Percentiles rank a stretch among this genome's conserved stretches.
phyloP scores from a whole-genome alignment of 2,888 invertebrate genomes.

The Sericinus montela region DNA sequence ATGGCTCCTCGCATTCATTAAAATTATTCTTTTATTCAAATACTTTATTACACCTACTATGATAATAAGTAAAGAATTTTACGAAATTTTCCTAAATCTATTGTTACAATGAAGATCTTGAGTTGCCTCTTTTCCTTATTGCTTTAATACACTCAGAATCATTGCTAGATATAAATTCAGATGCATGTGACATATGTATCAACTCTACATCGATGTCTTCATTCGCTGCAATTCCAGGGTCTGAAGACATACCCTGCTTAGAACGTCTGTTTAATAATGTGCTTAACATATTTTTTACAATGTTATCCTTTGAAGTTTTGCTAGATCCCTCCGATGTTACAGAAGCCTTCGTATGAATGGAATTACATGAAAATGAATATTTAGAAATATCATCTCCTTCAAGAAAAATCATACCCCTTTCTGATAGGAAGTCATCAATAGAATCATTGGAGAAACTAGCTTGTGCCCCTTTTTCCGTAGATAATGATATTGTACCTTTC shows the following conservation, averaged over 20 bases:
- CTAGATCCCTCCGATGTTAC: constrained; percentile 36
- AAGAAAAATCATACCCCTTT: constrained; percentile 45
- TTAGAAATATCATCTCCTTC: constrained; percentile 48
- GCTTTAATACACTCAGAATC: constrained; percentile 38
- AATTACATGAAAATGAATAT: constrained; percentile 41
- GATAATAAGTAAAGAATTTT: constrained; percentile 15
- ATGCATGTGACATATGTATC: constrained; percentile 53
- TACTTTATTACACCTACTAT: constrained; percentile 25
- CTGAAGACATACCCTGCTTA: constrained; percentile 44
- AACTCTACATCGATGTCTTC: constrained; percentile 45
- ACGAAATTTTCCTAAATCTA: constrained; percentile 26
- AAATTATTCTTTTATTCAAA: too few relatives aligned
- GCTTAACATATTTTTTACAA: constrained; percentile 47
- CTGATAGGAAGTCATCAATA: constrained; percentile 58
- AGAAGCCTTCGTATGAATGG: constrained; percentile 33
- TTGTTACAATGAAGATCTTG: constrained; percentile 49
- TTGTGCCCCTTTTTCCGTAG: constrained; percentile 53
- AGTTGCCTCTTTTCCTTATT: constrained; percentile 36
- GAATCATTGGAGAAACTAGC: constrained; percentile 60
- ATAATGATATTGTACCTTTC: constrained; percentile 29
- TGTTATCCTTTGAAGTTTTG: constrained; percentile 58
- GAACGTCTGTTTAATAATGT: constrained; percentile 41
- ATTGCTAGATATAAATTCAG: constrained; percentile 48
- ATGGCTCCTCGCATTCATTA: too few relatives aligned
- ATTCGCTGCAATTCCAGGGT: constrained; percentile 42